Conservation (phyloP, 2,113 vertebrate genomes). For the Apistogramma diplotaenia region DNA sequence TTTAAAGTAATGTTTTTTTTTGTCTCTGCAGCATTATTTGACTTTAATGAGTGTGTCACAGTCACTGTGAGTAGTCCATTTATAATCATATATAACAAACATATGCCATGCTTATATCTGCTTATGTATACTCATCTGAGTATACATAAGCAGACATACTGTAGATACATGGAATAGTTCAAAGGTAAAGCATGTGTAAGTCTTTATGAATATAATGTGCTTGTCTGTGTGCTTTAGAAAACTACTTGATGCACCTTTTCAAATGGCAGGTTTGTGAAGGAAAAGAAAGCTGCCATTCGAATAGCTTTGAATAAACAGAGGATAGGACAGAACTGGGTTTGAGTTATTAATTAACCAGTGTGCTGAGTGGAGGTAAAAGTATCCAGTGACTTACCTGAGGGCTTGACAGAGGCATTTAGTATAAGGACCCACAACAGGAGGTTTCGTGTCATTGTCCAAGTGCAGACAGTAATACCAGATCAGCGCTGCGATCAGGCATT, state of each 20-base stretch:
- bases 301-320: not conserved
- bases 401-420: conserved; percentile 38
- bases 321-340: conserved; percentile 6
- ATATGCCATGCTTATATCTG: no score
- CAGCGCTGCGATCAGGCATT: conserved; percentile 9
- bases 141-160: no score
- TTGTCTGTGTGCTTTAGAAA: not conserved
- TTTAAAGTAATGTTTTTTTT: no score
- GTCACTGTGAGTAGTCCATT: no score
- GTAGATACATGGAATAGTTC: no score
- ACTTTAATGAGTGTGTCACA: not conserved
- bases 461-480: conserved; percentile 25
- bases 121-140: no score
- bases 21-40: not conserved
- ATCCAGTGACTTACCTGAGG: conserved; percentile 67
- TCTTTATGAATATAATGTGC: not conserved
- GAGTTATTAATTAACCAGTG: conserved; percentile 54
- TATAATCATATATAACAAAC: no score
- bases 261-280: no score
- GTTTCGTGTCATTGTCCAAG: conserved; percentile 47
- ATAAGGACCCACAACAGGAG: conserved; percentile 65
- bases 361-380: conserved; percentile 14
- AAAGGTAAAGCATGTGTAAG: no score
- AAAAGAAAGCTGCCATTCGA: not conserved
- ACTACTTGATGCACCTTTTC: not conserved